These are phyloP conservation scores for Harpagoxenus sublaevis DNA, from an alignment of 2,888 invertebrate species.

Conservation along the genomic window DNA sequence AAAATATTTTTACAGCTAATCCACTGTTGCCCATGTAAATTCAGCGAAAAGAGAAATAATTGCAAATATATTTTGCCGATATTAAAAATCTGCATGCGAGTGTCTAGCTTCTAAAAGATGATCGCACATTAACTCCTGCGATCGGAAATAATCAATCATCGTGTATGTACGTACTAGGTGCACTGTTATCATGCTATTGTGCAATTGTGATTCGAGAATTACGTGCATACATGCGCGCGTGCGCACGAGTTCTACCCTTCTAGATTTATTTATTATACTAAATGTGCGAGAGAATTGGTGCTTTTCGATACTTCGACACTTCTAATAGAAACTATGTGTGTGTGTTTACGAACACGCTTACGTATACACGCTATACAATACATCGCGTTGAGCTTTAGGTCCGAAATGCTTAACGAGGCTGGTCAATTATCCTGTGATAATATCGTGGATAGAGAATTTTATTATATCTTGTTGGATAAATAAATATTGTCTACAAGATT, in stretches of 20 bases:
- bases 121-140: background rate
- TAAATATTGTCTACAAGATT: background rate
- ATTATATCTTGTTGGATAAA: background rate
- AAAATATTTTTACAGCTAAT: background rate
- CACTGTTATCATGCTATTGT: background rate
- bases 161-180: background rate
- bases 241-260: background rate
- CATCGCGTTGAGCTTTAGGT: background rate
- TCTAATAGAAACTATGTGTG: background rate
- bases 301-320: background rate
- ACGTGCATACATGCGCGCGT: too few relatives aligned
- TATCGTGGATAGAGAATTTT: background rate
- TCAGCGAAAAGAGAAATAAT: background rate
- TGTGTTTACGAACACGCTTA: background rate
- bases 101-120: background rate
- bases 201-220: background rate
- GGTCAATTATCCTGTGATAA: background rate
- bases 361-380: background rate
- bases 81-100: background rate
- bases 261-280: constrained; percentile 5
- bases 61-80: background rate
- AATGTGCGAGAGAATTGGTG: background rate
- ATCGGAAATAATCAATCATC: background rate
- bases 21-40: background rate
- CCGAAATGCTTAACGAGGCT: background rate